Conservation (phyloP, 2,797 vertebrate species). For the Brachymystax lenok region DNA sequence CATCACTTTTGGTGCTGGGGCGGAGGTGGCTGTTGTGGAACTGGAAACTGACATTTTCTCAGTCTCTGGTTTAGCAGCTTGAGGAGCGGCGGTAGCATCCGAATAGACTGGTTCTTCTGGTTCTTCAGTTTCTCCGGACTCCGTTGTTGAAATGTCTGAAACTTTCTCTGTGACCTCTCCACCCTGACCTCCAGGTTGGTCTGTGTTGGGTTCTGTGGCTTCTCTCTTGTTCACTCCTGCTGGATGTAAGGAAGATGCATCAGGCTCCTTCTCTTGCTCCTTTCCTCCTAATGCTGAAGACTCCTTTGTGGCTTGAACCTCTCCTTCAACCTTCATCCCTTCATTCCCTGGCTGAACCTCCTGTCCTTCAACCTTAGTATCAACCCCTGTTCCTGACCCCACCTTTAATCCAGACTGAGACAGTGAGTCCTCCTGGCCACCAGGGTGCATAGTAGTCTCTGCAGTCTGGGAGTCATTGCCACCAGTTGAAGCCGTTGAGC, state of each 20-base stretch:
- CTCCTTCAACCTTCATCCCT: not conserved
- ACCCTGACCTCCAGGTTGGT: not conserved
- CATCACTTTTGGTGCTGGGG: not conserved
- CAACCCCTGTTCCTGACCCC: not conserved
- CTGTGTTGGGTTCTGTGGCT: not conserved
- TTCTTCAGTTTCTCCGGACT: not conserved
- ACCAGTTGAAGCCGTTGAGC: constrained; percentile 19
- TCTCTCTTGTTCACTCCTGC: not conserved
- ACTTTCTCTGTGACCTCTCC: not conserved
- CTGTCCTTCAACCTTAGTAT: not conserved
- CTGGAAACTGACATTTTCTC: not conserved
- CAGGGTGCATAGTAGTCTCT: not conserved
- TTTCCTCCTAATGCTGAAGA: not conserved
- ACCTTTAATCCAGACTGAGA: not conserved
- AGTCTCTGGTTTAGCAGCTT: not conserved
- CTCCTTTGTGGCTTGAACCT: not conserved
- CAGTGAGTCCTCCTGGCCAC: not conserved
- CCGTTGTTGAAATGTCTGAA: not conserved
- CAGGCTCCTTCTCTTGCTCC: fast-evolving
- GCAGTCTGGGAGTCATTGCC: constrained; percentile 21
- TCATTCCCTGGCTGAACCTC: not conserved
- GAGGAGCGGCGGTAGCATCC: not conserved
- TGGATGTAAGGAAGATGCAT: not conserved
- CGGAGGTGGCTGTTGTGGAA: not conserved
- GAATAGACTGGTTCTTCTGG: not conserved